Conservation (phyloP, 2,888 invertebrate genomes). For the Temnothorax unifasciatus region DNA sequence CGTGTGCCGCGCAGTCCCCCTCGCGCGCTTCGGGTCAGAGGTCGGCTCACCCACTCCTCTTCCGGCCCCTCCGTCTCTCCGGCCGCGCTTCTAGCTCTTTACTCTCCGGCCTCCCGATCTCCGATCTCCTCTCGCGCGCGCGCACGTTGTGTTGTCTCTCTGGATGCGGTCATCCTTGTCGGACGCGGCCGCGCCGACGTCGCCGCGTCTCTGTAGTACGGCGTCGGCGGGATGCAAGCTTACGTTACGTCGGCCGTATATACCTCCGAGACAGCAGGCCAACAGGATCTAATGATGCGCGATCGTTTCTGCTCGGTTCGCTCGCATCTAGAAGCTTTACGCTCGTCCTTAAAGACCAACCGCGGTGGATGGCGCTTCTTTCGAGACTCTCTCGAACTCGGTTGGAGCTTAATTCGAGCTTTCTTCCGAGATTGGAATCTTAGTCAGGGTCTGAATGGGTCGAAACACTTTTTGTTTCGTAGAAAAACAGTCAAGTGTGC, state of each 20-base stretch:
- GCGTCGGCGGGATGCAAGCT: conserved; percentile 61
- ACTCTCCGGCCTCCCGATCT: conserved; percentile 67
- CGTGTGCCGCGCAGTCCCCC: conserved; percentile 77
- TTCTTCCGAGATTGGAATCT: not conserved
- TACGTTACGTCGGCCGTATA: conserved; percentile 60
- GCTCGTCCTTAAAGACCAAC: conserved; percentile 31
- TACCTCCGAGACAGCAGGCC: conserved; percentile 70
- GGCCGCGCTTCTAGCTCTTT: conserved; percentile 68
- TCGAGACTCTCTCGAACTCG: not conserved
- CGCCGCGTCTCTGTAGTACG: conserved; percentile 36
- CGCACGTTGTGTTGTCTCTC: conserved; percentile 58
- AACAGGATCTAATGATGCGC: conserved; percentile 75
- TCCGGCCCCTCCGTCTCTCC: conserved; percentile 73
- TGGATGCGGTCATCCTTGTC: conserved; percentile 50
- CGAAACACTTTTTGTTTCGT: not conserved
- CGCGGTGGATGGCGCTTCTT: not conserved
- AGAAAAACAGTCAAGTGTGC: not conserved
- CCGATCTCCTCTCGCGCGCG: conserved; percentile 54
- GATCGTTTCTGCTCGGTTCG: conserved; percentile 44
- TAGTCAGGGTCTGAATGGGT: not conserved
- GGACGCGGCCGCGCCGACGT: conserved; percentile 15
- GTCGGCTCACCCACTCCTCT: conserved; percentile 85
- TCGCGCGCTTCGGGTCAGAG: conserved; percentile 80
- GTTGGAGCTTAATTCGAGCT: not conserved
- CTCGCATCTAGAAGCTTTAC: conserved; percentile 22